phyloP scores from a whole-genome alignment of 2,888 invertebrate genomes.

The Cerceris rybyensis region DNA sequence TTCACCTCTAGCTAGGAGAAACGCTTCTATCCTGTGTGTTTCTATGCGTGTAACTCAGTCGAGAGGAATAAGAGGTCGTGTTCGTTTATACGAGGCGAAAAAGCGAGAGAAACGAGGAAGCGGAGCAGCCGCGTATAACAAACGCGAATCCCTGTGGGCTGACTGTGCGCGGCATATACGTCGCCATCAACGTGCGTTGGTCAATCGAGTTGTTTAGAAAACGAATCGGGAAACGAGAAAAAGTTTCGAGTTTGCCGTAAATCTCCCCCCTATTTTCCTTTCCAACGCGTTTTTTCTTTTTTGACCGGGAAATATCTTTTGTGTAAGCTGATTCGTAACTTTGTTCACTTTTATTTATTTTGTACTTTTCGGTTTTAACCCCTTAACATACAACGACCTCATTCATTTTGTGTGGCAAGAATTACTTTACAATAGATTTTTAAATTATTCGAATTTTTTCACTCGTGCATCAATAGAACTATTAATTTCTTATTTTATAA shows the following conservation, averaged over 20 bases:
- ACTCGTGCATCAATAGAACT: too few relatives aligned
- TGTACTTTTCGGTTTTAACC: too few relatives aligned
- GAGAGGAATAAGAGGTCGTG: slow-evolving; percentile 44
- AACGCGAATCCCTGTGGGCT: slow-evolving; percentile 44
- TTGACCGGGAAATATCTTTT: too few relatives aligned
- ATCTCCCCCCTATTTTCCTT: not conserved
- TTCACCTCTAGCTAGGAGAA: slow-evolving; percentile 36
- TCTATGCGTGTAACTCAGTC: slow-evolving; percentile 13
- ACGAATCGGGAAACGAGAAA: not conserved
- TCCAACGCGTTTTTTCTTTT: not conserved
- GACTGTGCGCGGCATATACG: not conserved
- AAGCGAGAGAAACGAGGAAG: slow-evolving; percentile 64
- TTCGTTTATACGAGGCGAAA: slow-evolving; percentile 41
- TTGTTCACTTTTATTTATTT: too few relatives aligned
- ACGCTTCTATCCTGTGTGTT: slow-evolving; percentile 26
- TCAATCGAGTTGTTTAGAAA: slow-evolving; percentile 1
- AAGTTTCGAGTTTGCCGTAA: not conserved
- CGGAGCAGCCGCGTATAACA: slow-evolving; percentile 60
- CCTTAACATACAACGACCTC: too few relatives aligned
- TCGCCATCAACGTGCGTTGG: not conserved
- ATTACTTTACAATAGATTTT: too few relatives aligned
- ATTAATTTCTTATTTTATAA: too few relatives aligned
- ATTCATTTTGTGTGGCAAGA: too few relatives aligned
- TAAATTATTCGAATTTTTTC: too few relatives aligned
- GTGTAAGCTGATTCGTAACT: too few relatives aligned